Evolutionary conservation across 2,888 invertebrate species (phyloP), one percentile per base, ranked within the genome.

Genomic region (Uropetala carovei): DNA sequence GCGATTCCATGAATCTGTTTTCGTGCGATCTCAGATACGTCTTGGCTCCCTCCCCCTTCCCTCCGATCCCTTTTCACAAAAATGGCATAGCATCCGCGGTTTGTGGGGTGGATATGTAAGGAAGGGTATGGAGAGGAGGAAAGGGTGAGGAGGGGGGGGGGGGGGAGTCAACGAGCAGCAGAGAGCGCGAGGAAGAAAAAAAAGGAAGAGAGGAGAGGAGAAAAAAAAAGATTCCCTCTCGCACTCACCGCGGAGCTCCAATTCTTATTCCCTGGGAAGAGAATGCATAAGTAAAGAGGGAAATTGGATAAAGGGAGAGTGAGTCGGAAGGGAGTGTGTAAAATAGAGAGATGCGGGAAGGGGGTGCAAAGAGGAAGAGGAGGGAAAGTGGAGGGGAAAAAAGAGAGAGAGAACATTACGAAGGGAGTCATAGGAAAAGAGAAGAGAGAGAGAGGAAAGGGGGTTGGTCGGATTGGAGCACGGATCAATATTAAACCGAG

Each of bases 251-350:
- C n/a, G 30, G 64, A 89, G 27, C 13, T 58, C 60, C 64, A 89
- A 89, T 89, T 89, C 89, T 89, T 89, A 89, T 89, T 89, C 89
- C 89, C 68, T 11, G n/a, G 68, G 43, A 64, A 89, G 89, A 64
- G 89, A 89, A 89, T 89, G 89, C 89, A 89, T 89, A 89, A 89
- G 89, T 89, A 68, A 89, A 89, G 89, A 89, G 89, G 64, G 43
- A 64, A 68, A 89, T 89, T 89, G 64, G 89, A 64, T 89, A 68
- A 68, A 56, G 64, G 60, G 83, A 57, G 83, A 14, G 86, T 18
- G 18, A 60, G 9, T 13, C 18, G 27, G 43, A 18, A n/a, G 43
- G 59, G 60, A 18, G 30, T 58, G 58, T 43, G 43, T 30, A n/a
- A 56, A 30, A 56, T 83, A 43, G 56, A 43, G 56, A 30, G 84